A percentile compares a stretch with the other conserved stretches of the same genome.
Evolutionary conservation across 2,113 vertebrate genomes (phyloP).

Genomic region (Rousettus leschenaultii): DNA sequence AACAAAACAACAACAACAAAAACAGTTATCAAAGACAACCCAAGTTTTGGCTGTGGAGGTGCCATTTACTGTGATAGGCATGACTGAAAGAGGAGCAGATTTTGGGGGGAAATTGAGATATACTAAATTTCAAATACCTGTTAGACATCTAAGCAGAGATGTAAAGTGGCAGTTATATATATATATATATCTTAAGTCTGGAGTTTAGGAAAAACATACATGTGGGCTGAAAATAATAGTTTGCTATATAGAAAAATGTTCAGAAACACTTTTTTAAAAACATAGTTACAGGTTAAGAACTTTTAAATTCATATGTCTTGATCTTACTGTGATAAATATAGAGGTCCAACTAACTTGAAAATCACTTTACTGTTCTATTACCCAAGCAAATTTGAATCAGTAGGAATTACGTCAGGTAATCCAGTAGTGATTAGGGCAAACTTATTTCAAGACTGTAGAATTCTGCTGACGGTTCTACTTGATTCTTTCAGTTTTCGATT

Average conservation of each 20-base stretch:
- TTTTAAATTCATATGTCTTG: background rate
- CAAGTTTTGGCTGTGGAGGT: background rate
- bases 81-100: background rate
- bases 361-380: conserved; percentile 80
- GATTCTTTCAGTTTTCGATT: conserved; percentile 76
- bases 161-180: background rate
- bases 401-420: conserved; percentile 89
- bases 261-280: background rate
- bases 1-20: too few species aligned
- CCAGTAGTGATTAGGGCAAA: conserved; percentile 85
- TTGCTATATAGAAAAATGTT: background rate
- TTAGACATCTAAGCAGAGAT: background rate
- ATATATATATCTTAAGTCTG: background rate
- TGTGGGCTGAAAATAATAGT: background rate
- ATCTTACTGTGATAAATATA: conserved; percentile 76
- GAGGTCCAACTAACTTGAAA: conserved; percentile 86
- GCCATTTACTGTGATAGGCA: background rate
- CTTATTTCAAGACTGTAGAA: conserved; percentile 81
- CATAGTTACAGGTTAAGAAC: background rate
- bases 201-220: background rate
- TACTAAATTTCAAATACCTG: background rate
- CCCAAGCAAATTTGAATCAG: conserved; percentile 83
- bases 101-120: background rate
- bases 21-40: background rate
- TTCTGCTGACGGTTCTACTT: conserved; percentile 64